phyloP scores from a whole-genome alignment of 1,140 invertebrate genomes.

The Drosophila teissieri region DNA sequence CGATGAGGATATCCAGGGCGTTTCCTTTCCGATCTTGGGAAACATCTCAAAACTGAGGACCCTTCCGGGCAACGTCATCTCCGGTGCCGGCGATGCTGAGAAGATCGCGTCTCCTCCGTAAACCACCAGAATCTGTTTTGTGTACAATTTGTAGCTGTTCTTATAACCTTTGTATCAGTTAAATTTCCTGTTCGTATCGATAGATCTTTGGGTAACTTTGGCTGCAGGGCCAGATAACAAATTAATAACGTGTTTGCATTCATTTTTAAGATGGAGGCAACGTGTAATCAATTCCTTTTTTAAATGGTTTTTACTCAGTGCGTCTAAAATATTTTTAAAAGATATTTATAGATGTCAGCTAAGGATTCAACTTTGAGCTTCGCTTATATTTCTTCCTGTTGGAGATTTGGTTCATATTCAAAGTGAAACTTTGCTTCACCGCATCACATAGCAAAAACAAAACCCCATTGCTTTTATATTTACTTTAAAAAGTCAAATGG shows the following conservation, averaged over 20 bases:
- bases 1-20: constrained; percentile 45
- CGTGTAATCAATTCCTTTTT: too few relatives aligned
- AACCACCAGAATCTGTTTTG: constrained; percentile 20
- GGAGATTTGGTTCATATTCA: too few relatives aligned
- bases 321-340: too few relatives aligned
- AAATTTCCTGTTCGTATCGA: constrained; percentile 28
- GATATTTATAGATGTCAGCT: too few relatives aligned
- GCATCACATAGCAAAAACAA: background rate
- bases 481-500: constrained; percentile 34
- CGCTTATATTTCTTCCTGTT: too few relatives aligned
- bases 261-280: background rate
- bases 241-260: constrained; percentile 9
- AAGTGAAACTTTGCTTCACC: too few relatives aligned
- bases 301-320: too few relatives aligned
- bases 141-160: constrained; percentile 8
- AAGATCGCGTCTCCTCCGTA: constrained; percentile 21
- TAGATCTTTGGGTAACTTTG: constrained; percentile 2
- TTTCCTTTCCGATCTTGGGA: background rate
- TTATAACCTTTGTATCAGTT: constrained; percentile 21
- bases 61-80: constrained; percentile 22
- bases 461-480: background rate
- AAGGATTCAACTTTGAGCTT: too few relatives aligned
- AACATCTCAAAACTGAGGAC: constrained; percentile 15
- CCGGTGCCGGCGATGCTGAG: constrained; percentile 63
- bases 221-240: constrained; percentile 21